phyloP scores from a whole-genome alignment of 2,113 vertebrate species.

The Vulpes ferrilata region DNA sequence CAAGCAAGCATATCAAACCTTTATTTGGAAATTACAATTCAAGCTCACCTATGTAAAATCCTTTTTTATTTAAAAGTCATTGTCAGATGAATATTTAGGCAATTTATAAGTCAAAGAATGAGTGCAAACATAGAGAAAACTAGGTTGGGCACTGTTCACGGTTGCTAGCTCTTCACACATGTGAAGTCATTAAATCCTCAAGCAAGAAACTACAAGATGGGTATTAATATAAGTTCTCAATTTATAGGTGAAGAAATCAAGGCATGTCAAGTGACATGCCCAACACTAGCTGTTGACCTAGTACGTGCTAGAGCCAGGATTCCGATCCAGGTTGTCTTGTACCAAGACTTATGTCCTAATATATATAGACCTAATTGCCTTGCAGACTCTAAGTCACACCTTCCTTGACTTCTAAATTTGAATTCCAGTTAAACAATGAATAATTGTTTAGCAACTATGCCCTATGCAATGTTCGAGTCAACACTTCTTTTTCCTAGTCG shows the following conservation, averaged over 20 bases:
- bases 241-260: not conserved
- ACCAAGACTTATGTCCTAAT: not conserved
- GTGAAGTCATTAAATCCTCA: not conserved
- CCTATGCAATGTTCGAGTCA: not conserved
- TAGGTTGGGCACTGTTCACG: not conserved
- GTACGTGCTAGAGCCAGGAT: not conserved
- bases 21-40: not conserved
- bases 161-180: not conserved
- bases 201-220: not conserved
- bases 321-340: not conserved
- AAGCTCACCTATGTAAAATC: not conserved
- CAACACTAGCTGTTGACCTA: not conserved
- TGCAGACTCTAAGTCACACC: not conserved
- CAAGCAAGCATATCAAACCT: not conserved
- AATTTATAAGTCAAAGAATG: slow-evolving; percentile 39
- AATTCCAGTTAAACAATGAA: not conserved
- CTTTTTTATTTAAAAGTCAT: not conserved
- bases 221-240: not conserved
- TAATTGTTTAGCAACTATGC: not conserved
- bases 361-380: not conserved
- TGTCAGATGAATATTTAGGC: not conserved
- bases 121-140: not conserved
- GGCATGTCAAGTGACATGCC: not conserved
- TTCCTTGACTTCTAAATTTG: not conserved
- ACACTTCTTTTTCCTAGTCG: not conserved